phyloP scores from a whole-genome alignment of 2,113 vertebrate genomes.

The Turdus rufiventris region DNA sequence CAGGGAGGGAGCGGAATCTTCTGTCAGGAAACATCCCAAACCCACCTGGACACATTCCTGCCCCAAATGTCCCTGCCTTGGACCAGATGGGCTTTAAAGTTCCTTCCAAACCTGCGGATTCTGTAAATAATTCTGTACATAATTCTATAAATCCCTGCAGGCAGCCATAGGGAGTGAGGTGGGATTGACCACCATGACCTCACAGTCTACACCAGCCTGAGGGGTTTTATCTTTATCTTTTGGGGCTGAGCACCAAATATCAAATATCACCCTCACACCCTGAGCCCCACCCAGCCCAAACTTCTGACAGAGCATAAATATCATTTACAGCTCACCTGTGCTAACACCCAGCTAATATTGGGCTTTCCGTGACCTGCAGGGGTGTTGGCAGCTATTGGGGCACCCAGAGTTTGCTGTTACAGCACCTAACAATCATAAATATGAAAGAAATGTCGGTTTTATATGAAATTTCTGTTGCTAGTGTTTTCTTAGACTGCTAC shows the following conservation, averaged over 20 bases:
- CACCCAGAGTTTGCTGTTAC: rapidly evolving
- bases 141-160: background rate
- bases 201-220: background rate
- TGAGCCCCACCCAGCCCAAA: rapidly evolving
- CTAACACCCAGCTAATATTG: background rate
- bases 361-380: background rate
- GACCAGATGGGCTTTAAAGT: background rate
- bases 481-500: background rate
- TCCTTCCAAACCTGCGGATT: background rate
- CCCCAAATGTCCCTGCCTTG: background rate
- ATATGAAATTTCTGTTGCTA: background rate
- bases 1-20: rapidly evolving
- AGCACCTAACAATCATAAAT: too few species aligned
- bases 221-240: background rate
- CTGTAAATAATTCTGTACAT: background rate
- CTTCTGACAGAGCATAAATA: rapidly evolving
- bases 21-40: background rate
- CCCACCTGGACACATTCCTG: background rate
- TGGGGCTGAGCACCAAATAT: background rate
- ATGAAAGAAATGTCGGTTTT: background rate
- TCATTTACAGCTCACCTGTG: background rate
- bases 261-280: rapidly evolving
- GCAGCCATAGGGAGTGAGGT: rapidly evolving
- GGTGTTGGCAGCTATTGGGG: background rate
- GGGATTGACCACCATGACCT: too few species aligned